Conservation (phyloP, 2,113 vertebrate species). For the Gadus chalcogrammus region DNA sequence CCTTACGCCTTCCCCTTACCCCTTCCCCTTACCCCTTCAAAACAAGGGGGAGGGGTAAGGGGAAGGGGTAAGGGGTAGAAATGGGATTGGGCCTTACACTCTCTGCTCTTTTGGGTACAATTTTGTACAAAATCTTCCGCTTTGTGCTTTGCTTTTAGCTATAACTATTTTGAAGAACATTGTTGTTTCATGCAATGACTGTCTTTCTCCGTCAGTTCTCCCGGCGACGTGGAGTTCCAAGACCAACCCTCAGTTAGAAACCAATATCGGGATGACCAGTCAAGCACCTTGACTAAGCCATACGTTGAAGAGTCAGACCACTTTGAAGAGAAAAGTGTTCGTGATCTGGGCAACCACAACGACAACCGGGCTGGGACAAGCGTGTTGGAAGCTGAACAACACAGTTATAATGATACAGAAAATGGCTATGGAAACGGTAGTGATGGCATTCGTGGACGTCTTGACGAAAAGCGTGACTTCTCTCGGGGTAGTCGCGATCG, state of each 20-base stretch:
- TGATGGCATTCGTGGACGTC: conserved; percentile 14
- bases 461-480: conserved; percentile 18
- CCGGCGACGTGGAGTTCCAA: conserved; percentile 37
- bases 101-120: too few relatives aligned
- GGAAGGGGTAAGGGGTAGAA: too few relatives aligned
- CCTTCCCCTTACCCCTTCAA: too few relatives aligned
- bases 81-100: too few relatives aligned
- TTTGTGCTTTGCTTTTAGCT: too few relatives aligned
- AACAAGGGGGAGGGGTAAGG: too few relatives aligned
- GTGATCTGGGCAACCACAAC: conserved; percentile 5
- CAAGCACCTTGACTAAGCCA: conserved; percentile 13
- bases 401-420: conserved; percentile 28
- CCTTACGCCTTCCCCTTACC: too few relatives aligned
- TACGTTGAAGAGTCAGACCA: conserved; percentile 6
- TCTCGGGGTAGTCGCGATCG: neutral
- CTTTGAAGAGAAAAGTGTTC: conserved; percentile 17
- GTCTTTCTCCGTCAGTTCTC: conserved; percentile 34
- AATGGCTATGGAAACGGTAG: conserved; percentile 14
- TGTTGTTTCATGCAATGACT: conserved; percentile 7
- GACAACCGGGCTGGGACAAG: neutral
- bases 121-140: too few relatives aligned
- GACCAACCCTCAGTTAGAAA: conserved; percentile 43
- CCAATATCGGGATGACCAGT: conserved; percentile 45
- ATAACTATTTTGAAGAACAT: neutral
- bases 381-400: conserved; percentile 33